Conservation (phyloP, 2,888 invertebrate species). For the Busseola fusca region DNA sequence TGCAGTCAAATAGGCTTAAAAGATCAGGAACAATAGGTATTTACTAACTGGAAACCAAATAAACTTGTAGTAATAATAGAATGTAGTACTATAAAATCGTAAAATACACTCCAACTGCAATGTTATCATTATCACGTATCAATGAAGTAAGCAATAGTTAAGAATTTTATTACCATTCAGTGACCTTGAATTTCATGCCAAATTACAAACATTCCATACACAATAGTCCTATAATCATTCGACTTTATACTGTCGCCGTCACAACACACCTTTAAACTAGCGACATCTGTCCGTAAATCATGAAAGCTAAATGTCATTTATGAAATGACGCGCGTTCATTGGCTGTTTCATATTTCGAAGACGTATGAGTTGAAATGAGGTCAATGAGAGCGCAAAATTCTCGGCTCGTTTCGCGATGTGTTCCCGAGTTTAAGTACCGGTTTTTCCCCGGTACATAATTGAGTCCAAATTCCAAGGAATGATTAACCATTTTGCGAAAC, state of each 20-base stretch:
- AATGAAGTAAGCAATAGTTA: constrained; percentile 28
- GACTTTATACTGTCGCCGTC: constrained; percentile 16
- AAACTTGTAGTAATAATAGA: not conserved
- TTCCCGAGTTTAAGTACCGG: constrained; percentile 32
- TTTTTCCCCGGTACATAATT: constrained; percentile 17
- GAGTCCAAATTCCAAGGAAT: constrained; percentile 29
- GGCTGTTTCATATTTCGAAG: constrained; percentile 21
- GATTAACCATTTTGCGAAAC: constrained; percentile 24
- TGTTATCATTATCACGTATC: constrained; percentile 32
- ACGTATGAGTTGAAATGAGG: constrained; percentile 22
- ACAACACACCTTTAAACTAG: constrained; percentile 18
- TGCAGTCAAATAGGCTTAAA: not conserved
- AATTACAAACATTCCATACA: constrained; percentile 40
- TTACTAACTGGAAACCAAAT: not conserved
- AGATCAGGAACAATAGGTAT: not conserved
- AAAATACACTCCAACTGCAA: constrained; percentile 19
- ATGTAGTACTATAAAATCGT: constrained; percentile 20
- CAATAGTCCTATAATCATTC: not conserved
- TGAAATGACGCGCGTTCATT: constrained; percentile 22
- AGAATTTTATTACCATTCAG: constrained; percentile 12
- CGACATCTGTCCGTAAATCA: constrained; percentile 38
- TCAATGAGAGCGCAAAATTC: constrained; percentile 43
- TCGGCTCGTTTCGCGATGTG: constrained; percentile 1
- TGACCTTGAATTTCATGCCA: constrained; percentile 37
- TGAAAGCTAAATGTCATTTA: constrained; percentile 11